A percentile compares a stretch with the other conserved stretches of the same genome.
phyloP scores from a whole-genome alignment of 2,113 vertebrate genomes.

The Phyllostomus discolor region DNA sequence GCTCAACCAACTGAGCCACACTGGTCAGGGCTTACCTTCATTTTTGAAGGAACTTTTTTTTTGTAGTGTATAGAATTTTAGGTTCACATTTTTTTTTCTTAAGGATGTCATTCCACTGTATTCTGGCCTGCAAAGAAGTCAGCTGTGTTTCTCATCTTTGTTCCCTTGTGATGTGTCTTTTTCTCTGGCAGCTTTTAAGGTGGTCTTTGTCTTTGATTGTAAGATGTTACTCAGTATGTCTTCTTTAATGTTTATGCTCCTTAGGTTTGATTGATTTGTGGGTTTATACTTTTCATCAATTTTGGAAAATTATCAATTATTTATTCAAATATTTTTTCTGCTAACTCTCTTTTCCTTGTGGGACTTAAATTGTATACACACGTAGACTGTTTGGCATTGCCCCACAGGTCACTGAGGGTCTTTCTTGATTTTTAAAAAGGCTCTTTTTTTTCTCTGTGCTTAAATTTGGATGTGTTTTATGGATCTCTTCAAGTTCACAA shows the following conservation, averaged over 20 bases:
- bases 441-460: not conserved
- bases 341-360: not conserved
- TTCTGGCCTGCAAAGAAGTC: not conserved
- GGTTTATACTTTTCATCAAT: not conserved
- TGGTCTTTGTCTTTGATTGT: not conserved
- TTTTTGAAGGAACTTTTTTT: not conserved
- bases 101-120: not conserved
- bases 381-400: rapidly evolving
- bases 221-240: not conserved
- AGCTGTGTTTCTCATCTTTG: rapidly evolving
- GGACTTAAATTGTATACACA: not conserved
- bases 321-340: not conserved
- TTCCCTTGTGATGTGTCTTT: not conserved
- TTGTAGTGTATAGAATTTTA: not conserved
- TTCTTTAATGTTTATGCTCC: not conserved
- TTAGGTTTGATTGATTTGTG: not conserved
- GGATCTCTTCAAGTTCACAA: not conserved
- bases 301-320: not conserved
- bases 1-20: too few relatives aligned
- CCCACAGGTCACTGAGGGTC: not conserved
- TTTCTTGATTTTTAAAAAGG: not conserved
- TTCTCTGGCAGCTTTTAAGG: not conserved
- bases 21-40: not conserved
- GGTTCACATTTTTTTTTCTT: not conserved
- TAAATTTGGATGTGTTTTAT: not conserved